Evolutionary conservation across 1,140 invertebrate species (phyloP).

Genomic region (Drosophila orena): DNA sequence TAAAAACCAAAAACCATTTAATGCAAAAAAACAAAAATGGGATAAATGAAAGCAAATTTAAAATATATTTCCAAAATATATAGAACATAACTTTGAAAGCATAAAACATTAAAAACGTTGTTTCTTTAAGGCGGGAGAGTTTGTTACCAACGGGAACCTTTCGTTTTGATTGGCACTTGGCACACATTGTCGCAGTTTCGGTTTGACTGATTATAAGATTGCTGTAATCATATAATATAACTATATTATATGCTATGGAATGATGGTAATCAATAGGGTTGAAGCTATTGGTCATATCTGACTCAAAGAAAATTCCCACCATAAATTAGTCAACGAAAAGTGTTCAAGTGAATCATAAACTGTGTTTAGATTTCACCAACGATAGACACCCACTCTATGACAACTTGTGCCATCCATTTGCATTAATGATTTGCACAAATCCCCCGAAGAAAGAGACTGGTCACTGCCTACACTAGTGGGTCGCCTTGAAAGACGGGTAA

Average conservation of each 20-base stretch:
- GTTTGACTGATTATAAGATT: background rate
- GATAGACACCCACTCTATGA: constrained; percentile 29
- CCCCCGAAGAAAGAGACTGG: constrained; percentile 7
- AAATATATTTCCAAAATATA: constrained; percentile 66
- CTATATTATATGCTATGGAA: too few species aligned
- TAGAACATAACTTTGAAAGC: constrained; percentile 81
- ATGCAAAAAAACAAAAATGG: constrained; percentile 25
- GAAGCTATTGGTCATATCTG: background rate
- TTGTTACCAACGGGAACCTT: background rate
- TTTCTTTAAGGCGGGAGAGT: constrained; percentile 5
- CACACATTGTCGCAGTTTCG: background rate
- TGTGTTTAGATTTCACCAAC: background rate
- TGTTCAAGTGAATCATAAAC: constrained; percentile 8
- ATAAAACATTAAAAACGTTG: constrained; percentile 28
- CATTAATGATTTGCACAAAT: constrained; percentile 31
- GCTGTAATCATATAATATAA: too few species aligned
- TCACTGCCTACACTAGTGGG: constrained; percentile 6
- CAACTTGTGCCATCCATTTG: constrained; percentile 42
- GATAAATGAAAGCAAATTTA: constrained; percentile 56
- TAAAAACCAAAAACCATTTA: constrained; percentile 37
- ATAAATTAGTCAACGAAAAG: constrained; percentile 4
- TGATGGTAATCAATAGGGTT: background rate
- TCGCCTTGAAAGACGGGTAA: constrained; percentile 29
- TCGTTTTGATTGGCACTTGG: background rate
- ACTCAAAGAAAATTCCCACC: background rate